Percentiles rank a stretch among this genome's conserved stretches.
These are phyloP conservation scores for Emydocephalus ijimae DNA, from an alignment of 2,113 vertebrate species.

Conservation along the genomic window DNA sequence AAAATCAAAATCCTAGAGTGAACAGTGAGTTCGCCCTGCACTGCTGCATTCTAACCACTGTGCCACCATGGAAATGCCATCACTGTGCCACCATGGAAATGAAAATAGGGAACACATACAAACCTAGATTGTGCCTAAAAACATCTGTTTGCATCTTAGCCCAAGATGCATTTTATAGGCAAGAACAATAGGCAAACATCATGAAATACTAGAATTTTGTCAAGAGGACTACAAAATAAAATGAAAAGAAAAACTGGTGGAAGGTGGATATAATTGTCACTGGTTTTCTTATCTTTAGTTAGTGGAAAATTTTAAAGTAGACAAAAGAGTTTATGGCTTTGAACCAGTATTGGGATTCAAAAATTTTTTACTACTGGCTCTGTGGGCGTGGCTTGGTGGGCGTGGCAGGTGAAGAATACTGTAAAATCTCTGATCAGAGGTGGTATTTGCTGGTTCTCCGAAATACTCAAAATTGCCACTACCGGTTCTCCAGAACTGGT, in stretches of 20 bases:
- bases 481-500: too few species aligned
- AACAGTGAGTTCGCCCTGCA: too few species aligned
- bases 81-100: background rate
- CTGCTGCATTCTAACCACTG: too few species aligned
- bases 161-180: background rate
- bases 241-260: background rate
- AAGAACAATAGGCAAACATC: background rate
- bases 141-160: background rate
- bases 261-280: background rate
- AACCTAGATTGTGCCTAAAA: background rate
- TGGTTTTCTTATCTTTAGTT: background rate
- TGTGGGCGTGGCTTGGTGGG: too few species aligned
- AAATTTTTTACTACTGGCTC: too few species aligned
- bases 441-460: too few species aligned
- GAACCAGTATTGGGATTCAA: background rate
- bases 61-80: background rate
- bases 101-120: background rate
- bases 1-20: too few species aligned
- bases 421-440: too few species aligned
- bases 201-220: background rate
- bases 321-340: background rate
- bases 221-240: background rate
- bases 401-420: too few species aligned
- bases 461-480: too few species aligned
- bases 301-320: background rate